Percentiles rank a stretch among this genome's conserved stretches.
phyloP scores from a whole-genome alignment of 2,888 invertebrate genomes.

The Mythimna impura region DNA sequence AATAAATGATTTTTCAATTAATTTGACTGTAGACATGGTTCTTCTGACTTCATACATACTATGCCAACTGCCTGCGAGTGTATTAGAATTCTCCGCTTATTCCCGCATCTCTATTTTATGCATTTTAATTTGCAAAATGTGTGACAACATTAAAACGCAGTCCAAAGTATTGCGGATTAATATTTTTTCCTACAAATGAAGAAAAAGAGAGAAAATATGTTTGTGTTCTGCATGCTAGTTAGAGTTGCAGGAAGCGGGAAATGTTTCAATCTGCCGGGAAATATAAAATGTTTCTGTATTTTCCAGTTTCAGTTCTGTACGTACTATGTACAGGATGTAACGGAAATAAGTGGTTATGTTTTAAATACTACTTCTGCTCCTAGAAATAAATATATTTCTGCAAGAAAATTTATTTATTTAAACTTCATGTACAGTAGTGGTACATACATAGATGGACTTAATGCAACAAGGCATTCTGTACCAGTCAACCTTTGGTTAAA shows the following conservation, averaged over 20 bases:
- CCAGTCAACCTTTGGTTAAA: too few species aligned
- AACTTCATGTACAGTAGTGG: too few species aligned
- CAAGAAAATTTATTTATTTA: too few species aligned
- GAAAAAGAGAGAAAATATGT: conserved; percentile 16
- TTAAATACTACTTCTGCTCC: too few species aligned
- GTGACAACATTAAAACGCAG: conserved; percentile 42
- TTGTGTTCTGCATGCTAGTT: conserved; percentile 36
- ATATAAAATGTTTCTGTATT: conserved; percentile 38
- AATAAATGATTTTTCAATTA: background rate
- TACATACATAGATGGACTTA: too few species aligned
- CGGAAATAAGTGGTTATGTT: too few species aligned
- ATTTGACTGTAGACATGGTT: background rate
- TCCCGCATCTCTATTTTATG: conserved; percentile 33
- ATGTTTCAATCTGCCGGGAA: conserved; percentile 29
- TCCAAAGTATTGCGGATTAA: conserved; percentile 32
- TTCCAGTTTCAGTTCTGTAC: conserved; percentile 1
- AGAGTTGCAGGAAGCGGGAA: conserved; percentile 12
- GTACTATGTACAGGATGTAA: too few species aligned
- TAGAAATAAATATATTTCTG: too few species aligned
- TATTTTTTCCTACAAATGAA: conserved; percentile 51
- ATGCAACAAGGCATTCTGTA: too few species aligned
- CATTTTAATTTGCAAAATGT: conserved; percentile 49
- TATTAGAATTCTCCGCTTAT: conserved; percentile 23
- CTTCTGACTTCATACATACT: background rate
- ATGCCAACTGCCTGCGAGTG: background rate